Evolutionary conservation across 2,113 vertebrate genomes (phyloP).

Genomic region (Manacus vitellinus): DNA sequence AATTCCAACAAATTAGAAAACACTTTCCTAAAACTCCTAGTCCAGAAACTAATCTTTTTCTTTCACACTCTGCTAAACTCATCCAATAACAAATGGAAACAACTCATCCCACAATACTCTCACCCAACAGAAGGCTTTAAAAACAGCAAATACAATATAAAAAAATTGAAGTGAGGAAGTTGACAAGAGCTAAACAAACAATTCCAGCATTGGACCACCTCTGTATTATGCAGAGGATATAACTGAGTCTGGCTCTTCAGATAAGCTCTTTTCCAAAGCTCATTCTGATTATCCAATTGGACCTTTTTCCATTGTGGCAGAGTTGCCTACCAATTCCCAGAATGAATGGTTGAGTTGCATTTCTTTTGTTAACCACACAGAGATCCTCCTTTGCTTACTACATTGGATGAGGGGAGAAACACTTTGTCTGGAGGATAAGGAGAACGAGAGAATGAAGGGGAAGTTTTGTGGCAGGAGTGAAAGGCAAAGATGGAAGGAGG

Average conservation of each 20-base stretch:
- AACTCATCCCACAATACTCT: not conserved
- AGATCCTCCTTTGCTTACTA: not conserved
- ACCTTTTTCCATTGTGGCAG: not conserved
- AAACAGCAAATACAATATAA: not conserved
- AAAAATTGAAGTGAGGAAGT: not conserved
- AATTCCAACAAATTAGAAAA: not conserved
- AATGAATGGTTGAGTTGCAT: not conserved
- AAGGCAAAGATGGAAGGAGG: not conserved
- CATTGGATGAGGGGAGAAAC: not conserved
- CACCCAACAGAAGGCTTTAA: not conserved
- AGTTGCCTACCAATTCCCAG: not conserved
- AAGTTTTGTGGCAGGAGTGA: not conserved
- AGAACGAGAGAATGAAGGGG: not conserved
- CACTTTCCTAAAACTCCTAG: not conserved
- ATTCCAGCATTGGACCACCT: not conserved
- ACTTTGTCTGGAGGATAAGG: not conserved
- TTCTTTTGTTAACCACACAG: not conserved
- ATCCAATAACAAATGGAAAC: not conserved
- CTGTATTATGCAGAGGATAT: not conserved
- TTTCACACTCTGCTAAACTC: not conserved
- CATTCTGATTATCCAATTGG: not conserved
- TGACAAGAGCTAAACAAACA: not conserved
- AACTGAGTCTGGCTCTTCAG: not conserved
- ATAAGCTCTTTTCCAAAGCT: constrained; percentile 4
- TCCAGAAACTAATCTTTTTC: not conserved